phyloP scores from a whole-genome alignment of 2,797 vertebrate genomes.

The Leuciscus waleckii region DNA sequence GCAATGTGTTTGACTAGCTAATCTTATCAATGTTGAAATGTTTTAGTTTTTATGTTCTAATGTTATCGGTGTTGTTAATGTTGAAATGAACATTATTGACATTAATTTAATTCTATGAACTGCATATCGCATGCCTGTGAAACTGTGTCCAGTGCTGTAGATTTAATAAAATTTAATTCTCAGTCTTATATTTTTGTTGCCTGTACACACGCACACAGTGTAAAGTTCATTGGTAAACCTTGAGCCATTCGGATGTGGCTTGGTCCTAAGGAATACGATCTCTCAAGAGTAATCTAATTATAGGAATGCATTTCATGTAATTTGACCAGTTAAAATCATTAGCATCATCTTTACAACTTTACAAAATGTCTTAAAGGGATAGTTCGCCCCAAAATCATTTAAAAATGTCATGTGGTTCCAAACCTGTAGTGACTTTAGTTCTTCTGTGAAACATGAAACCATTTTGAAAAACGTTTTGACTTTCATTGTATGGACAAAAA shows the following conservation, averaged over 20 bases:
- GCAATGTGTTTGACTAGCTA: slow-evolving; percentile 87
- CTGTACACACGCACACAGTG: neutral
- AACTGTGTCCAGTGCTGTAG: slow-evolving; percentile 91
- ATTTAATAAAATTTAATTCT: slow-evolving; percentile 89
- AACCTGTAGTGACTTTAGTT: neutral
- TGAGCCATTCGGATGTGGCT: neutral
- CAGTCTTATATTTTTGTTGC: slow-evolving; percentile 55
- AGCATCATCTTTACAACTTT: neutral
- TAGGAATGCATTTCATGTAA: slow-evolving; percentile 18
- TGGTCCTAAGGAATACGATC: neutral
- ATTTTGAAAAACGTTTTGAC: neutral
- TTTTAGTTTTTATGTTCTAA: slow-evolving; percentile 74
- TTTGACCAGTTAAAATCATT: slow-evolving; percentile 11
- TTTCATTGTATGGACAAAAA: neutral
- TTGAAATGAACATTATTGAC: slow-evolving; percentile 55
- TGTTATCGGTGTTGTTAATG: slow-evolving; percentile 76
- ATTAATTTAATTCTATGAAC: slow-evolving; percentile 82
- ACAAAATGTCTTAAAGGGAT: neutral
- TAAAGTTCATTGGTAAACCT: neutral
- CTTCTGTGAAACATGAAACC: neutral
- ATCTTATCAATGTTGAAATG: slow-evolving; percentile 85
- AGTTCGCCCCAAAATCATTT: neutral
- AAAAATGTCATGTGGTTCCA: neutral
- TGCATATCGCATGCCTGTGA: slow-evolving; percentile 92
- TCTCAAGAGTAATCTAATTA: slow-evolving; percentile 14